Evolutionary conservation across 2,797 vertebrate species (phyloP).

Genomic region (Pangasius mekongensis): DNA sequence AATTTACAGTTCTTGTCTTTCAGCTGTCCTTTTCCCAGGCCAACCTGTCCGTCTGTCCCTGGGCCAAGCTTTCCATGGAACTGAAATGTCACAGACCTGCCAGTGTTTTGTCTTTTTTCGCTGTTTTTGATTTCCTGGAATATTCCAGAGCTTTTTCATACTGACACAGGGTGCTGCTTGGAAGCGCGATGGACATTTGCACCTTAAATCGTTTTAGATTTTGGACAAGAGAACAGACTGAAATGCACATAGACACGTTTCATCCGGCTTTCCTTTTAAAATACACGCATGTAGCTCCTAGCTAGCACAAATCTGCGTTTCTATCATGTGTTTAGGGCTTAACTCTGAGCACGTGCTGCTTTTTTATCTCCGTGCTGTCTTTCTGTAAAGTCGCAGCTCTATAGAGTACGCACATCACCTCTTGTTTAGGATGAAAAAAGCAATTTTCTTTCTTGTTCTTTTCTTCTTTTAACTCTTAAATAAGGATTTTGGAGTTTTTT

Average conservation of each 20-base stretch:
- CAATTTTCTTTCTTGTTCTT: not conserved
- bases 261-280: not conserved
- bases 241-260: not conserved
- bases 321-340: not conserved
- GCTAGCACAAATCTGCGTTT: not conserved
- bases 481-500: too few species aligned
- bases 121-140: constrained; percentile 20
- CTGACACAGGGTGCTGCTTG: not conserved
- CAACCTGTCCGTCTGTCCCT: not conserved
- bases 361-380: not conserved
- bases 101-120: constrained; percentile 7
- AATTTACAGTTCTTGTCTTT: constrained; percentile 18
- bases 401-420: not conserved
- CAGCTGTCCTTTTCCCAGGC: constrained; percentile 6
- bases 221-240: not conserved
- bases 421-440: not conserved
- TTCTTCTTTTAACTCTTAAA: not conserved
- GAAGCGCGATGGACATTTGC: not conserved
- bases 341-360: not conserved
- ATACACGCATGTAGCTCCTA: not conserved
- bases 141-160: constrained; percentile 21
- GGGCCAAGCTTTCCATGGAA: constrained; percentile 17
- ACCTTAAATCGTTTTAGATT: not conserved
- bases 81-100: constrained; percentile 11
- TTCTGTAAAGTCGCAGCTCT: not conserved